Percentiles rank a stretch among this genome's conserved stretches.
Conservation (phyloP, 2,113 vertebrate species). For the Epinephelus cyanopodus region DNA sequence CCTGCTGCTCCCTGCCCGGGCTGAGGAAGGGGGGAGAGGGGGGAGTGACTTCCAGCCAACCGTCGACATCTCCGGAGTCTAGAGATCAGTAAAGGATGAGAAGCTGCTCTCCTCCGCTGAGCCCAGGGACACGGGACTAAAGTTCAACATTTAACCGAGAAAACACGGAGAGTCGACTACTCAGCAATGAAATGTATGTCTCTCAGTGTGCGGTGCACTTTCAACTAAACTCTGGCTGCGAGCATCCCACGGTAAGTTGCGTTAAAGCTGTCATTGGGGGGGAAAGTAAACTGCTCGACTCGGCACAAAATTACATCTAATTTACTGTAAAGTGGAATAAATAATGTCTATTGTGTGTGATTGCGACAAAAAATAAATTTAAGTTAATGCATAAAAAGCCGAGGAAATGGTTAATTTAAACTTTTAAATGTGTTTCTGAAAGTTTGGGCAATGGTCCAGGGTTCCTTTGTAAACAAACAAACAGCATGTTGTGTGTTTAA, state of each 20-base stretch:
- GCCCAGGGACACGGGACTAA: neutral
- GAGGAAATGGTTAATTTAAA: neutral
- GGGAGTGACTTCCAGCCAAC: conserved; percentile 58
- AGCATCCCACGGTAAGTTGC: conserved; percentile 56
- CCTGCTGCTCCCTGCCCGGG: conserved; percentile 11
- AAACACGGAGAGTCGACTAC: neutral
- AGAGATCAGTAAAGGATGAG: conserved; percentile 56
- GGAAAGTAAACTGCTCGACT: neutral
- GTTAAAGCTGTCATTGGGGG: neutral
- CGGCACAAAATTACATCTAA: neutral
- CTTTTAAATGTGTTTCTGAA: neutral
- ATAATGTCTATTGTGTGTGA: neutral
- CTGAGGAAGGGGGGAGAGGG: conserved; percentile 1
- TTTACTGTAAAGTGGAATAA: neutral
- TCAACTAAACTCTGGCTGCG: neutral
- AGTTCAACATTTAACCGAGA: neutral
- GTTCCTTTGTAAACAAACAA: conserved; percentile 38
- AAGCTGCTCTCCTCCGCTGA: conserved; percentile 19
- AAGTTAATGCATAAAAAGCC: neutral
- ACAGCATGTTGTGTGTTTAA: neutral
- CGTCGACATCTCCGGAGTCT: conserved; percentile 41
- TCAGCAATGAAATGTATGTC: conserved; percentile 29
- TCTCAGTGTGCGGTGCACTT: neutral
- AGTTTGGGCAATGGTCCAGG: conserved; percentile 14
- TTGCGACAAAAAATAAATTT: neutral